Base-by-base conservation (phyloP, 2,113 vertebrate genomes). In the Clupea harengus region DNA sequence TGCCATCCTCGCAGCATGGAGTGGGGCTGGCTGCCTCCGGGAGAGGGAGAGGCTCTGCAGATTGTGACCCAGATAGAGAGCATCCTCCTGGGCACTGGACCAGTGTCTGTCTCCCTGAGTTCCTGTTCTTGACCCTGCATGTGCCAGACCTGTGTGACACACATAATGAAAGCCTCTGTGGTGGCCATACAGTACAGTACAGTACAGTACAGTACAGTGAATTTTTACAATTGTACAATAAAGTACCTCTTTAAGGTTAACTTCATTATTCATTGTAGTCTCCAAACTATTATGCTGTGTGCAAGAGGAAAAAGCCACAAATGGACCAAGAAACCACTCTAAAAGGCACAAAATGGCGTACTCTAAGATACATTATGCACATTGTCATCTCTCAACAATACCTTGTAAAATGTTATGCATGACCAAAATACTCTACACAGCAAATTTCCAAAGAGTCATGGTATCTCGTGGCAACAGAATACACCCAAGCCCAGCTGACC, bases 61-160 rank as follows among this genome's bases (percentile, higher is more conserved):
- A 85, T 50, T 89, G 88, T 88, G 85, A 91, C 90, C 89, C 87
- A 91, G 85, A 89, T 89, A 82, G 15, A 64, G 47, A 17, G 49
- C 32, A 39, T 60, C 81, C 8, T 84, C 22, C 45, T 57, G 46
- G 54, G 75, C 32, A 18, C 44, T 28, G 47, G 20, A 80, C 72
- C 75, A 22, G 20, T 45, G 78, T 46, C 87, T 45, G 28, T 85
- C 78, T 75, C 57, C 84, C 86, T 82, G 46, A 67, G 81, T 85
- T 64, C 86, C 45, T 64, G 9, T 83, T 78, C 49, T 78, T 78
- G 72, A 78, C 72, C 72, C 72, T 78, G 28, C 28, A 32, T 78
- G 72, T 32, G 72, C 54, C 45, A 1, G 50, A 17, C 18, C 80
- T 32, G 45, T 25, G 54, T 20, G 28, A 39, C 85, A 57, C 28